Conservation (phyloP, 2,888 invertebrate genomes). For the Leucozona laternaria region DNA sequence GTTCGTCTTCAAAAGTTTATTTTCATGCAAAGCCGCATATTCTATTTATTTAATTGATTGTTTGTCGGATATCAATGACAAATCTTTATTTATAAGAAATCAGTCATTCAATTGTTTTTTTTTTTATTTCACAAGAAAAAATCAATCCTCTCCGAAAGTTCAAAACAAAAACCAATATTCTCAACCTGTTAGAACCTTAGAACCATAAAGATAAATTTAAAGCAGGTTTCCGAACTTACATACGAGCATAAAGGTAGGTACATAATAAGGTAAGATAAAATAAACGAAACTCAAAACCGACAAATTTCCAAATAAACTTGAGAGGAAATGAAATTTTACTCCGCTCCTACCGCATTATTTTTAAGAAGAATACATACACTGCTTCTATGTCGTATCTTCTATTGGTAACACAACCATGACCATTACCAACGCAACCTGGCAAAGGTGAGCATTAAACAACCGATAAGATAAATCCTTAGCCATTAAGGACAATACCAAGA, state of each 20-base stretch:
- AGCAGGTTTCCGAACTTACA: not conserved
- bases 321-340: conserved; percentile 58
- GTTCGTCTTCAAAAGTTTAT: too few species aligned
- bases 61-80: too few species aligned
- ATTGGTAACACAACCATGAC: conserved; percentile 60
- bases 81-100: too few species aligned
- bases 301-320: conserved; percentile 55
- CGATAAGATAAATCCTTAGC: conserved; percentile 75
- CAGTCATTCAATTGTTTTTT: too few species aligned
- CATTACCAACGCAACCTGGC: conserved; percentile 51
- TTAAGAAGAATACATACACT: conserved; percentile 25
- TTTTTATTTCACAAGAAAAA: too few species aligned
- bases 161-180: conserved; percentile 39
- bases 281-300: conserved; percentile 53
- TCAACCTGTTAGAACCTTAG: conserved; percentile 55
- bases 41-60: too few species aligned
- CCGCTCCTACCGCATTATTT: not conserved
- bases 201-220: conserved; percentile 7
- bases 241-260: not conserved
- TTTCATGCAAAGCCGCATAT: too few species aligned
- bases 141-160: conserved; percentile 11
- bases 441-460: conserved; percentile 73
- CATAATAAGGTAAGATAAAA: not conserved
- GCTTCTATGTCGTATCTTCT: not conserved
- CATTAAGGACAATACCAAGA: conserved; percentile 73